phyloP scores from a whole-genome alignment of 2,113 vertebrate genomes.

The Dryoscopus gambensis region DNA sequence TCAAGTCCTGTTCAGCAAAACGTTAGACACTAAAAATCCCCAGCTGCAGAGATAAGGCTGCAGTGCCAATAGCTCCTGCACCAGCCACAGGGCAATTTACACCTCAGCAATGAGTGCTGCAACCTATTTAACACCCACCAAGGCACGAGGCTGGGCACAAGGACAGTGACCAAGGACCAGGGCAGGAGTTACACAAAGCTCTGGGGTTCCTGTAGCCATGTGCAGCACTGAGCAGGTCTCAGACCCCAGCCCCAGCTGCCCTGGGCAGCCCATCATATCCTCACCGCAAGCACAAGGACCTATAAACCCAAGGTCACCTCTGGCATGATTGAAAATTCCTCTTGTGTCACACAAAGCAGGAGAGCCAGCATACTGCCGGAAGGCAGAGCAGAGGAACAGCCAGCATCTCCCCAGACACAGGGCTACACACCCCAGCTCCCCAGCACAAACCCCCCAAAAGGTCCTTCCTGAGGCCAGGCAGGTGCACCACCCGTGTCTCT shows the following conservation, averaged over 20 bases:
- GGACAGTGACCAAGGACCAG: not conserved
- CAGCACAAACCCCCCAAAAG: not conserved
- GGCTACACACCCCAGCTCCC: not conserved
- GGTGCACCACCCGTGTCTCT: not conserved
- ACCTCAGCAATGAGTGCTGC: not conserved
- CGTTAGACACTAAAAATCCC: not conserved
- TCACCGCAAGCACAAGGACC: fast-evolving
- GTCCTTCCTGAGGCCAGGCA: not conserved
- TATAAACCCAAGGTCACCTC: fast-evolving
- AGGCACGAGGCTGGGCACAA: not conserved
- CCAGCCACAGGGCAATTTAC: not conserved
- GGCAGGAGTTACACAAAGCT: not conserved
- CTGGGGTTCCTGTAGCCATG: not conserved
- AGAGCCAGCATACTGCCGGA: not conserved
- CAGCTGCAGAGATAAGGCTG: not conserved
- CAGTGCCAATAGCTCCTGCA: not conserved
- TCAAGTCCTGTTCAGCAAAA: not conserved
- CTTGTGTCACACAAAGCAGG: not conserved
- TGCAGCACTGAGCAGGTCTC: not conserved
- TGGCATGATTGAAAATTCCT: not conserved
- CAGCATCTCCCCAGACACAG: not conserved
- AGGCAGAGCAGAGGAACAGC: not conserved
- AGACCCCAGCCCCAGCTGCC: not conserved
- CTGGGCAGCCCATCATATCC: not conserved
- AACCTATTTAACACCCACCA: not conserved